Evolutionary conservation across 2,113 vertebrate species (phyloP), one percentile per base, ranked within the genome.

Genomic region (Strix uralensis): DNA sequence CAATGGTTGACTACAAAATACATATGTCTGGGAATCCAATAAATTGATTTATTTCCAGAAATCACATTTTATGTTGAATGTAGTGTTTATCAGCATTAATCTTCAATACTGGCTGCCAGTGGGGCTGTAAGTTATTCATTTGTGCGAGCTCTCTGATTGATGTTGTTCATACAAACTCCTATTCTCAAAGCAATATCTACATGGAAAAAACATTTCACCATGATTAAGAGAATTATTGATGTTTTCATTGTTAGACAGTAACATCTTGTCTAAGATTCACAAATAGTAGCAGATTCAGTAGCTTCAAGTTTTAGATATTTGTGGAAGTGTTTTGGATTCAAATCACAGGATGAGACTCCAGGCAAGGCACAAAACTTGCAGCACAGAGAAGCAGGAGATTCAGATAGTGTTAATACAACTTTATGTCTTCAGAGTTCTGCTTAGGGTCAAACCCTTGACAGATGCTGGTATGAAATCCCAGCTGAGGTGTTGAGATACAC

Each of bases 191-290:
- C 89, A 96, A 74, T 95, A 93, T 93, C 86, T 95, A 85, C 32
- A 84, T 91, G 83, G 67, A 78, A 82, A 94, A 95, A 95, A 40
- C 54, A 30, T 57, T 93, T 90, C 27, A 22, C 85, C 30, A 21
- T 72, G 94, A 94, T 95, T 90, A 97, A 91, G 92, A 82, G 91
- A 95, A 91, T 96, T 94, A 92, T 95, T 95, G 95, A 96, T 95
- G 81, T 75, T 90, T 92, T 94, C 65, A 16, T 40, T 89, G 69
- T 82, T 80, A 81, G 82, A 61, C 19, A 69, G 62, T 70, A 94
- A 66, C 70, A 55, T 85, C 70, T 87, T 5, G 0, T 65, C 69
- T 80, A 79, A 57, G 61, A 73, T 73, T 90, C 58, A 70, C 54
- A 81, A 88, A 42, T 2, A 72, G 61, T 1, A 87, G 36, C 57